phyloP scores from a whole-genome alignment of 2,113 vertebrate species.

The Bucco capensis region DNA sequence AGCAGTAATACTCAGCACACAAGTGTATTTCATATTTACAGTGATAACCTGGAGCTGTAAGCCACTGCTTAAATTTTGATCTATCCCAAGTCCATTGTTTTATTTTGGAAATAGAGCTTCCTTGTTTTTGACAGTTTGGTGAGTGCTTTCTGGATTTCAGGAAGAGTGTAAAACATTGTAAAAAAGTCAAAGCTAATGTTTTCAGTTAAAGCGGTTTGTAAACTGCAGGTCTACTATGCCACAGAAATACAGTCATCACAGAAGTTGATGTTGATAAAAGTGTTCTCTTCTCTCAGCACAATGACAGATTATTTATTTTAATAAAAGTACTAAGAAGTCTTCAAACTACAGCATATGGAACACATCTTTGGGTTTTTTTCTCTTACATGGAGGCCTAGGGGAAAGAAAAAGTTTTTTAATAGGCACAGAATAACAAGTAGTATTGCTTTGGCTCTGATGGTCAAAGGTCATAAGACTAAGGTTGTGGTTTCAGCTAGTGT shows the following conservation, averaged over 20 bases:
- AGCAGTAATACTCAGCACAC: background rate
- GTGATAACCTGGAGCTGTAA: background rate
- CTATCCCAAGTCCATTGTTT: background rate
- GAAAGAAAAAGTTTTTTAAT: background rate
- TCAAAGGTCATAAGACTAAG: background rate
- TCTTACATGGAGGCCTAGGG: background rate
- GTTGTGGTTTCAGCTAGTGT: background rate
- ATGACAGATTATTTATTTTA: background rate
- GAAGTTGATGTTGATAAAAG: background rate
- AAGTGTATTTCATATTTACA: background rate
- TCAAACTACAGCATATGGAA: background rate
- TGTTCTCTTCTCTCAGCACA: background rate
- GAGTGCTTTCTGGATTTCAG: background rate
- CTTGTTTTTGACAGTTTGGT: background rate
- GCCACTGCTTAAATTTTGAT: background rate
- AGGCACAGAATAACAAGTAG: background rate
- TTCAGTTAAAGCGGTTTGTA: background rate
- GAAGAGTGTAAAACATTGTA: background rate
- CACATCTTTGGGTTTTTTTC: background rate
- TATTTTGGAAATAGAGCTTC: background rate
- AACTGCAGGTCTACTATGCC: rapidly evolving
- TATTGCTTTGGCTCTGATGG: background rate
- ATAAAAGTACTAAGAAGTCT: background rate
- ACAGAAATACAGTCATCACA: background rate
- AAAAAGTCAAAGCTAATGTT: background rate